Conservation (phyloP, 2,797 vertebrate species). For the Carcharodon carcharias region DNA sequence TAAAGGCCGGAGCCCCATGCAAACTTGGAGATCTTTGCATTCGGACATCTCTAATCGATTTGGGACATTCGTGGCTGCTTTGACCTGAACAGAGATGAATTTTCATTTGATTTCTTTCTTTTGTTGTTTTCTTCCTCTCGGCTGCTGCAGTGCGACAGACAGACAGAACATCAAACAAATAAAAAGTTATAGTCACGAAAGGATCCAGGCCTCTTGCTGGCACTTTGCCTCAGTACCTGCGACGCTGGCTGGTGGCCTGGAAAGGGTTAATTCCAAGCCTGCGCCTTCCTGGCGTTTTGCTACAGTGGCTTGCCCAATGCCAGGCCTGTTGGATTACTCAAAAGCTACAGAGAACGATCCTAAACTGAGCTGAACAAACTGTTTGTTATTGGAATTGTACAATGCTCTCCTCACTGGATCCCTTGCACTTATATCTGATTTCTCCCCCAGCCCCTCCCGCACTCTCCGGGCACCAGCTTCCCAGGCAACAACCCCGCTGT, state of each 20-base stretch:
- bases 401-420: neutral
- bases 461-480: neutral
- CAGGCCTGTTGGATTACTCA: conserved; percentile 13
- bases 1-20: conserved; percentile 82
- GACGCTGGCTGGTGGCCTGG: conserved; percentile 62
- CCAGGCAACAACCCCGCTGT: neutral
- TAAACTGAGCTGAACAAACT: neutral
- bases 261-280: conserved; percentile 62
- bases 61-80: conserved; percentile 93
- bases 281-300: neutral
- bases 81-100: conserved; percentile 73
- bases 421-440: conserved; percentile 30
- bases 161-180: conserved; percentile 17
- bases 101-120: neutral
- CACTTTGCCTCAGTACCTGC: conserved; percentile 63
- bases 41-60: conserved; percentile 97
- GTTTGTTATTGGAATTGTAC: conserved; percentile 7
- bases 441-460: neutral
- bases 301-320: neutral
- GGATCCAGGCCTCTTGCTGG: neutral
- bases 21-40: conserved; percentile 92
- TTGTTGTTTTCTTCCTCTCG: conserved; percentile 18
- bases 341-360: neutral
- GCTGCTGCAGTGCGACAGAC: conserved; percentile 20
- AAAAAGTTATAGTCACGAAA: neutral